phyloP scores from a whole-genome alignment of 1,140 invertebrate genomes.

The Vanessa tameamea region DNA sequence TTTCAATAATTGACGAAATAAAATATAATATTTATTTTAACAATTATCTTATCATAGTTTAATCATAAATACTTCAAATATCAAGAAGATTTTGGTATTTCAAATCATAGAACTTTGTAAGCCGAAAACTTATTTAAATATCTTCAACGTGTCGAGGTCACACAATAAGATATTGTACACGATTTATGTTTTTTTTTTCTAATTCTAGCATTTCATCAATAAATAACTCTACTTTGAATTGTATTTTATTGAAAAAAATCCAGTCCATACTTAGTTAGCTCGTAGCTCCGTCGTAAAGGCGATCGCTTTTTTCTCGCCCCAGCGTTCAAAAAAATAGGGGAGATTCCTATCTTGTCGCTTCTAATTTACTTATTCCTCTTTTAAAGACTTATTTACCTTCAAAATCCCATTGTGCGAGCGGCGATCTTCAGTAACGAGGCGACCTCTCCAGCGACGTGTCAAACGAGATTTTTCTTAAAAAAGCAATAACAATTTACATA shows the following conservation, averaged over 20 bases:
- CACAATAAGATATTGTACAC: too few species aligned
- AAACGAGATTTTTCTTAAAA: constrained; percentile 77
- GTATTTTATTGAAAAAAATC: neutral
- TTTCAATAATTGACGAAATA: constrained; percentile 1
- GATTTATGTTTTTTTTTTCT: too few species aligned
- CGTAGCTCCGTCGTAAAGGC: constrained; percentile 60
- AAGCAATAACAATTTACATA: constrained; percentile 81
- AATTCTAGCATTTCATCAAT: too few species aligned
- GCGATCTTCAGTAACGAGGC: constrained; percentile 65
- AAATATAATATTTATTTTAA: neutral
- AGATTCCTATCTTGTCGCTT: constrained; percentile 85
- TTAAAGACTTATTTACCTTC: constrained; percentile 85
- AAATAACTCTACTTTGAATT: too few species aligned
- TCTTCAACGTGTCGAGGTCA: too few species aligned
- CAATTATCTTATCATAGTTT: neutral
- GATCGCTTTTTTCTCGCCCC: constrained; percentile 77
- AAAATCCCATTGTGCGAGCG: constrained; percentile 80
- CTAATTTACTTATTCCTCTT: constrained; percentile 85
- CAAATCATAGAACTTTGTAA: too few species aligned
- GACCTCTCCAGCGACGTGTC: constrained; percentile 71
- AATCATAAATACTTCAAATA: too few species aligned
- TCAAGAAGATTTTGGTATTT: too few species aligned
- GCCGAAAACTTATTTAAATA: too few species aligned
- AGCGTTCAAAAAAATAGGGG: constrained; percentile 80
- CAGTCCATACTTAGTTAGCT: constrained; percentile 49